These are phyloP conservation scores for Nephrotoma flavescens DNA, from an alignment of 2,888 invertebrate genomes.

Conservation along the genomic window DNA sequence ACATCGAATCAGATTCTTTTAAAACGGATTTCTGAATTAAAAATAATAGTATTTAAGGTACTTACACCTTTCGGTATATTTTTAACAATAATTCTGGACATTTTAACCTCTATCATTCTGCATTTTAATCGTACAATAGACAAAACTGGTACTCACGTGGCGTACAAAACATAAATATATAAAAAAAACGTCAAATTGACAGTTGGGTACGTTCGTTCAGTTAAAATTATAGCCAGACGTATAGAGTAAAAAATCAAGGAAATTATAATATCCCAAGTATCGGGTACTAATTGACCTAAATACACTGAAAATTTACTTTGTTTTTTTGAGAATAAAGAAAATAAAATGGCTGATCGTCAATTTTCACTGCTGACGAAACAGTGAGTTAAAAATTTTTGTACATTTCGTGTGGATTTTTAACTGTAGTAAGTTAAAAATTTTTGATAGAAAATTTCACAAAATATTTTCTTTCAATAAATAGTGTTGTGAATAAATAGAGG, in stretches of 20 bases:
- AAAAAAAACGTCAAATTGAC: neutral
- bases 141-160: neutral
- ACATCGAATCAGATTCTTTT: neutral
- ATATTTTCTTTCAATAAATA: neutral
- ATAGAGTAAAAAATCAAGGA: neutral
- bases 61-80: constrained; percentile 77
- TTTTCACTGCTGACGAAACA: constrained; percentile 11
- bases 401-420: constrained; percentile 5
- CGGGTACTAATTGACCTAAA: constrained; percentile 1
- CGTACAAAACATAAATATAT: neutral
- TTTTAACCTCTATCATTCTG: constrained; percentile 20
- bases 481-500: neutral
- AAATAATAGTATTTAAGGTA: constrained; percentile 13
- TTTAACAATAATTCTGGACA: constrained; percentile 82
- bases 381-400: constrained; percentile 5
- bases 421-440: constrained; percentile 3
- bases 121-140: neutral
- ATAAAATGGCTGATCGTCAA: constrained; percentile 13
- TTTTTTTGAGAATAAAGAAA: constrained; percentile 7
- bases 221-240: neutral
- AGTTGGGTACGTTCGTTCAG: neutral
- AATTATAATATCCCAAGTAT: neutral
- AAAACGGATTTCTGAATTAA: neutral
- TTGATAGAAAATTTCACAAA: neutral
- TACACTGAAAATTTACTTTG: neutral